Conservation (phyloP, 2,797 vertebrate species). For the Etheostoma nigrum region DNA sequence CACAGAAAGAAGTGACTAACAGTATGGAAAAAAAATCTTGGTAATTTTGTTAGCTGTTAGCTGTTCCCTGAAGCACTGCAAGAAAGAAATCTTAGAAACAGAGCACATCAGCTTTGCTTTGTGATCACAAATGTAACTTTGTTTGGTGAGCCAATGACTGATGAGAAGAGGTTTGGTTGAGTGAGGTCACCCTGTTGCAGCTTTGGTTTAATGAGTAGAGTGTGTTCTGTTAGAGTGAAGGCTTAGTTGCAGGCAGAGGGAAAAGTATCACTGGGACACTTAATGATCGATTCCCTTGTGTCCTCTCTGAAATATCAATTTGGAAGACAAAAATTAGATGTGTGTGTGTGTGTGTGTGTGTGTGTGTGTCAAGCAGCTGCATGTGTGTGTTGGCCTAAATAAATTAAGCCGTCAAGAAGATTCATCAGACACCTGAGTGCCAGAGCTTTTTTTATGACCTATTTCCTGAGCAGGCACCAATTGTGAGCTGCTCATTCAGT, state of each 20-base stretch:
- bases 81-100: background rate
- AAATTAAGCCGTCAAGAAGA: constrained; percentile 54
- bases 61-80: background rate
- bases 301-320: constrained; percentile 56
- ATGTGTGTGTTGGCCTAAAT: constrained; percentile 67
- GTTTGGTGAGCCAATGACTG: constrained; percentile 13
- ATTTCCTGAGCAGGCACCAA: constrained; percentile 50
- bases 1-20: background rate
- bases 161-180: constrained; percentile 14
- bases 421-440: constrained; percentile 68
- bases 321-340: constrained; percentile 58
- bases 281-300: constrained; percentile 62
- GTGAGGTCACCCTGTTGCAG: constrained; percentile 33
- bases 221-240: constrained; percentile 28
- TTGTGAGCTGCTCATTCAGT: constrained; percentile 28
- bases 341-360: constrained; percentile 21
- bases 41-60: background rate
- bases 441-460: constrained; percentile 51
- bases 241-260: constrained; percentile 25
- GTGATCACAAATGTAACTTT: background rate
- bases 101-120: background rate
- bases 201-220: constrained; percentile 52
- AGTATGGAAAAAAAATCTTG: background rate
- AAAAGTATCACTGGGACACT: constrained; percentile 39
- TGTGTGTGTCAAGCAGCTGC: constrained; percentile 17